These are phyloP conservation scores for Aplysia californica DNA, from an alignment of 1,140 invertebrate species.

Conservation along the genomic window DNA sequence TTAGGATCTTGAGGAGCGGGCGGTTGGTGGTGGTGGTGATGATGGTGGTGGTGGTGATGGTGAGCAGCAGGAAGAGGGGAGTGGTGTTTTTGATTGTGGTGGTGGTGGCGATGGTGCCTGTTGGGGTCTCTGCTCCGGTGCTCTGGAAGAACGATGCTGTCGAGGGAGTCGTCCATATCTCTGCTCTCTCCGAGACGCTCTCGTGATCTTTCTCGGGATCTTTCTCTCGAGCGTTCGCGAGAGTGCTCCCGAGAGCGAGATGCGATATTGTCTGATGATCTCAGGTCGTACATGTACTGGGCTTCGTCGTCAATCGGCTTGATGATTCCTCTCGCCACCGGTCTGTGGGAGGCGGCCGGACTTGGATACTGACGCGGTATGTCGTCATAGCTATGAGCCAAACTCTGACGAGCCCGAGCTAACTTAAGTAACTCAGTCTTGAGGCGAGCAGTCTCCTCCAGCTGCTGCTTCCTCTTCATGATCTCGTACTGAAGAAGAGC, in stretches of 20 bases:
- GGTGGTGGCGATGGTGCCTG: not conserved
- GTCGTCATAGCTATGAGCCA: slow-evolving; percentile 61
- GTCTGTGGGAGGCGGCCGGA: slow-evolving; percentile 31
- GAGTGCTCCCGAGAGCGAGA: slow-evolving; percentile 19
- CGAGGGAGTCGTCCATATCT: not conserved
- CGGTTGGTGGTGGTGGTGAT: not conserved
- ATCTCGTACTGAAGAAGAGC: slow-evolving; percentile 76
- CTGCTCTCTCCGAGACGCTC: slow-evolving; percentile 25
- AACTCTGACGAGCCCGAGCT: slow-evolving; percentile 45
- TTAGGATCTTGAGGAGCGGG: not conserved
- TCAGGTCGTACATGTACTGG: not conserved
- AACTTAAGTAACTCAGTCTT: slow-evolving; percentile 72
- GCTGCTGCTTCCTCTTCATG: slow-evolving; percentile 73
- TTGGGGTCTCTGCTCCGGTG: not conserved
- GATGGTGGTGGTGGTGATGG: not conserved
- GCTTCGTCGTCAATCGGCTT: slow-evolving; percentile 58
- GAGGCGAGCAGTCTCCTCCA: slow-evolving; percentile 74
- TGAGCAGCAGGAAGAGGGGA: too few relatives aligned
- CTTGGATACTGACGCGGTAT: slow-evolving; percentile 47
- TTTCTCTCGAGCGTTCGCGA: slow-evolving; percentile 18
- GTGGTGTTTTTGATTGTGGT: too few relatives aligned
- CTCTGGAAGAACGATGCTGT: slow-evolving; percentile 7
- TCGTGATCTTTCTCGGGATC: slow-evolving; percentile 20
- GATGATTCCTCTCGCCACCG: slow-evolving; percentile 68
- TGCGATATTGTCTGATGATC: slow-evolving; percentile 10